Percentiles rank a stretch among this genome's conserved stretches.
Conservation (phyloP, 2,113 vertebrate genomes). For the Brachyistius frenatus region DNA sequence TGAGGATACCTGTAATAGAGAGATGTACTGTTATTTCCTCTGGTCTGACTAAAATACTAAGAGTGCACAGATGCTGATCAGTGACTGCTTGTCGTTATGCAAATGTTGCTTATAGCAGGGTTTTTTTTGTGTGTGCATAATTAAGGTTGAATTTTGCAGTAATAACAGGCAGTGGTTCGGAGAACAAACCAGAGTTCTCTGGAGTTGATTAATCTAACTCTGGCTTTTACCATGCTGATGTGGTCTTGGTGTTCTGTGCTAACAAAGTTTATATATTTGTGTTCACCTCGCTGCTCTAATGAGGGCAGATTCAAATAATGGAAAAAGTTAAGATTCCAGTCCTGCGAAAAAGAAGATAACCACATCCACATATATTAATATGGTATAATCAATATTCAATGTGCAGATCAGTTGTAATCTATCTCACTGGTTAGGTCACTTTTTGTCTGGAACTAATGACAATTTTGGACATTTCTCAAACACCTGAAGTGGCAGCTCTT, state of each 20-base stretch:
- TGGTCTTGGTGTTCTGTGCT: neutral
- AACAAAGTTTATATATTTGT: neutral
- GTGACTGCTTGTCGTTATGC: too few species aligned
- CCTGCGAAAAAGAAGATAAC: too few species aligned
- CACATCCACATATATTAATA: too few species aligned
- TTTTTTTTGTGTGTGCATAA: neutral
- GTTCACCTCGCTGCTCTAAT: too few species aligned
- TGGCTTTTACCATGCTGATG: conserved; percentile 1
- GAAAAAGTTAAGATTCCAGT: too few species aligned
- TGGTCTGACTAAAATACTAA: neutral
- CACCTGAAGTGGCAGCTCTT: neutral
- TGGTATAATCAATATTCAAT: too few species aligned
- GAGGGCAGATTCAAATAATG: too few species aligned
- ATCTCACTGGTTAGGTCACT: too few species aligned
- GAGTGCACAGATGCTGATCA: too few species aligned
- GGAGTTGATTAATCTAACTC: neutral
- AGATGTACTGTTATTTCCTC: neutral
- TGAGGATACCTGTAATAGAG: conserved; percentile 90
- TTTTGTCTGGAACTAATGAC: neutral
- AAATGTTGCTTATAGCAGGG: neutral
- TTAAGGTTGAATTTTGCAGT: neutral
- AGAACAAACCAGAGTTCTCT: too few species aligned
- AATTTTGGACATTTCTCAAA: neutral
- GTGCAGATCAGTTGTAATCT: too few species aligned
- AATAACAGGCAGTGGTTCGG: neutral